Evolutionary conservation across 2,797 vertebrate species (phyloP), one percentile per base, ranked within the genome.

Genomic region (Moxostoma hubbsi): DNA sequence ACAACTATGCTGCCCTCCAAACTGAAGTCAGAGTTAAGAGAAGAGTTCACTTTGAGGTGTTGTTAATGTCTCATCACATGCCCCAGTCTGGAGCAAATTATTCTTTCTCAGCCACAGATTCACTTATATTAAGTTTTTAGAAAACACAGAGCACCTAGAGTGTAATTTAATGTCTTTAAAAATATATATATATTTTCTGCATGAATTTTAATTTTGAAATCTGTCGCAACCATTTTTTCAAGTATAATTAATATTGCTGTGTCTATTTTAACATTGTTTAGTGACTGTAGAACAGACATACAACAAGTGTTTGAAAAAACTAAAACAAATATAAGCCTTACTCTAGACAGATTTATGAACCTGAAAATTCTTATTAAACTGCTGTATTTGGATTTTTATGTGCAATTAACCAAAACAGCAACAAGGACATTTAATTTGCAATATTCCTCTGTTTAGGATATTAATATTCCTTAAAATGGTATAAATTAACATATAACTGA

Each of bases 11-110:
- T 68, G 80, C 81, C 80, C 82, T 75, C 65, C 62, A 81, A 77
- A 81, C 80, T 75, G 69, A 58, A 84, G 80, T 75, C 51, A 53
- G 68, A 57, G n/a, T 76, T 71, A 72, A 80, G 73, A 82, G 72
- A 58, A 79, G 77, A 84, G 82, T 78, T 87, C 83, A 85, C 73
- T 71, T 81, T 77, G 72, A 85, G 77, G 69, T 78, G 73, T 69
- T 66, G 69, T 45, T 79, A 84, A 85, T 77, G 81, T 79, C 82
- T 87, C 75, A 82, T 78, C 82, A 83, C 81, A 81, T 72, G 83
- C 69, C 76, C 75, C 3, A 15, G 24, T 66, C 57, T 73, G 61
- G 64, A 70, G 71, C 79, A 82, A 75, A 83, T 68, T 51, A 73
- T 75, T 77, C 47, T 45, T 47, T 58, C 69, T 62, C 36, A 76